phyloP scores from a whole-genome alignment of 23 tunicate species.

The Phallusia fumigata region DNA sequence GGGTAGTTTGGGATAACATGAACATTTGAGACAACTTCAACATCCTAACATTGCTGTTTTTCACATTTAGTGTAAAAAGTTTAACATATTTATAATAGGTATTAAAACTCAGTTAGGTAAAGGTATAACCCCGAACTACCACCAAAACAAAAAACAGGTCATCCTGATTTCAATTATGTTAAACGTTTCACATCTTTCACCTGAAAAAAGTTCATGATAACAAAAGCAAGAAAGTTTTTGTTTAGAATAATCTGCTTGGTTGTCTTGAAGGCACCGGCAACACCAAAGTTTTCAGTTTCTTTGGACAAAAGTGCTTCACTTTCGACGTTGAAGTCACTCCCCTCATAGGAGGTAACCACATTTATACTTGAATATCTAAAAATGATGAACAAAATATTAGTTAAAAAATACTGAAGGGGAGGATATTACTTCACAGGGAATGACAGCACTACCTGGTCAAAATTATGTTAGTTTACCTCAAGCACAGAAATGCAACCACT shows the following conservation, averaged over 20 bases:
- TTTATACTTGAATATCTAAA: conserved; percentile 39
- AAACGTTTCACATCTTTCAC: too few species aligned
- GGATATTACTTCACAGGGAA: too few species aligned
- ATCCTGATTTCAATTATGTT: not conserved
- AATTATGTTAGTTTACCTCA: conserved; percentile 50
- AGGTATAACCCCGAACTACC: too few species aligned
- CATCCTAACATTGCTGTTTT: too few species aligned
- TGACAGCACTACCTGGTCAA: too few species aligned
- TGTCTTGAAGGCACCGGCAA: conserved; percentile 36
- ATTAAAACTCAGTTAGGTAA: too few species aligned
- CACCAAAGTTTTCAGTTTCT: conserved; percentile 20
- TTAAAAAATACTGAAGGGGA: too few species aligned
- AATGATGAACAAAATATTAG: not conserved
- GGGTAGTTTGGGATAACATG: too few species aligned
- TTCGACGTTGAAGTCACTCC: not conserved
- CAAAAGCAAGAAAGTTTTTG: conserved; percentile 75
- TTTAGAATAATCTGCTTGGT: conserved; percentile 68
- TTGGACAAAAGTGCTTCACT: conserved; percentile 9
- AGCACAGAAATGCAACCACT: conserved; percentile 41
- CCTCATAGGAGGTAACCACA: conserved; percentile 47
- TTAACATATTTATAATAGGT: too few species aligned
- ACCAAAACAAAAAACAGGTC: too few species aligned
- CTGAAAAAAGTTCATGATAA: conserved; percentile 82
- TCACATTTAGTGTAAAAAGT: too few species aligned
- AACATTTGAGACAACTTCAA: too few species aligned